Base-by-base conservation (phyloP, 2,888 invertebrate species). In the Sturmia bella region DNA sequence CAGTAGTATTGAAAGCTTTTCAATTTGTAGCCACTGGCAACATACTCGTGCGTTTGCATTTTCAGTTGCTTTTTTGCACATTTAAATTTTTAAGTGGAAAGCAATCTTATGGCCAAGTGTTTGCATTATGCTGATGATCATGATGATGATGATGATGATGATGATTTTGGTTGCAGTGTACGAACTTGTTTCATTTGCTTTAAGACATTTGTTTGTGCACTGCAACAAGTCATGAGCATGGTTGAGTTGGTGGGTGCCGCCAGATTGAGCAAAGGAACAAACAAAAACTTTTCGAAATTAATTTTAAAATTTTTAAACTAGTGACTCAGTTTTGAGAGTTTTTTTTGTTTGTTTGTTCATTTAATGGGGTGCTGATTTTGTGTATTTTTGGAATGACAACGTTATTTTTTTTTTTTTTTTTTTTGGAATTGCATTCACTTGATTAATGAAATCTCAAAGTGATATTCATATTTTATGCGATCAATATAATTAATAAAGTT, bases 311-410 rank as follows among this genome's bases (percentile, higher is more conserved):
- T 52, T 70, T 17, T 48, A 66, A 24, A 73, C 66, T 59, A 59
- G 59, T 79, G 78, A 72, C 72, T 66, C 78, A 79, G 66, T 70
- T 79, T 61, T 45, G 15, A 27, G 37, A 32, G 21, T 68, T n/a
- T n/a, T n/a, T n/a, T n/a, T n/a, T n/a, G n/a, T n/a, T n/a, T n/a
- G n/a, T n/a, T 43, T 32, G 27, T 7, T 37, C 12, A 12, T 43
- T 76, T 52, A 5, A 12, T 48, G 15, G 27, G 59, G 12, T 78
- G 54, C 39, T 27, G 37, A 64, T 61, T 73, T 59, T 45, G 32
- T 12, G 17, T 64, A 72, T 69, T 48, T 56, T 63, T 70, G 56
- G 63, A 77, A 63, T 56, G 54, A 39, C 52, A 17, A 27, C 27
- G 27, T 27, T 32, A 9, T 32, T 32, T 7, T 5, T 32, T 32